Base-by-base conservation (phyloP, 2,113 vertebrate species). In the Ictalurus furcatus region DNA sequence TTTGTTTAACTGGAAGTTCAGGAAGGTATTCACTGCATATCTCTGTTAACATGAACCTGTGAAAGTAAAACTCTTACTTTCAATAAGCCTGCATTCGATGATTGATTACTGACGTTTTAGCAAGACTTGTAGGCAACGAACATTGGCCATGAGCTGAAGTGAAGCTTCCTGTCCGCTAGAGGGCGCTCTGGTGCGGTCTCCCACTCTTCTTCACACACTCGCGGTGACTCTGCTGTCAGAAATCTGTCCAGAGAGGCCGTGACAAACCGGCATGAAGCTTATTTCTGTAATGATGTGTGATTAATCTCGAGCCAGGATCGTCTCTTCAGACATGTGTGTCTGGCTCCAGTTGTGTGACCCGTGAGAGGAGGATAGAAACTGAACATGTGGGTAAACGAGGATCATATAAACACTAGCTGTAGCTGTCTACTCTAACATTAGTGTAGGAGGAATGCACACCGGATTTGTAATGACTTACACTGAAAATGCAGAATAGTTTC, bases 301-400 rank as follows among this genome's bases (percentile, higher is more conserved):
- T 83, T 89, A 52, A 78, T n/a, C 23, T 23, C 19, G 1, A 65
- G 6, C 13, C 19, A n/a, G 82, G 52, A 54, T 19, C n/a, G 40
- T 16, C 61, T 58, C 40, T 34, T 37, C 8, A 65, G 14, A 78
- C 11, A 56, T 65, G 34, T 79, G n/a, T 40, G 23, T 23, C 25
- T 52, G 67, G 11, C 17, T 61, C 21, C 73, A 44, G 40, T 19
- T 23, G 81, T 37, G 37, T 63, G 58, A 34, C 30, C 40, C 37
- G n/a, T 19, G 59, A 85, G 59, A 89, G 59, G 82, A 88, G 30
- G 59, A 67, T 76, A 85, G 52, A 65, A 52, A 69, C 17, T 85
- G 19, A 67, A 79, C 73, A 89, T 85, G 88, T 89, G 84, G 71
- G 88, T 89, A 89, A 89, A 88, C 21, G 52, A 30, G 23, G 30